These are phyloP conservation scores for Tylochromis polylepis DNA, from an alignment of 2,113 vertebrate species.

Conservation along the genomic window DNA sequence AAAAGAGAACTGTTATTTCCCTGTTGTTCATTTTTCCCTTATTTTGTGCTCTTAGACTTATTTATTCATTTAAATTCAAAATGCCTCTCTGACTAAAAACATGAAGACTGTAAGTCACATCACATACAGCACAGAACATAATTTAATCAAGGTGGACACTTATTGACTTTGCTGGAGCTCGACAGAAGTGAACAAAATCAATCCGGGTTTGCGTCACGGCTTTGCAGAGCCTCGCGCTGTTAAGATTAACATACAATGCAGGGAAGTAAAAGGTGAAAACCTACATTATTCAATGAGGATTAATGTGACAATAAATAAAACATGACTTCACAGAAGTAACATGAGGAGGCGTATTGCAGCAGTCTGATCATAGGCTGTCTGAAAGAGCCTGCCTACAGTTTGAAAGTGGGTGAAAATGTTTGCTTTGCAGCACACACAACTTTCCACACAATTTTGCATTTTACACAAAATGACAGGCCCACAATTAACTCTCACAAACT, in stretches of 20 bases:
- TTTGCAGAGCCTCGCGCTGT: neutral
- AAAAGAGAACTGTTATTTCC: neutral
- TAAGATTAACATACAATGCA: neutral
- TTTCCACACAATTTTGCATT: neutral
- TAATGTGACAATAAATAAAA: neutral
- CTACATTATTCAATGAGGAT: neutral
- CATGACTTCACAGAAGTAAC: neutral
- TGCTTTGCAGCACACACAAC: neutral
- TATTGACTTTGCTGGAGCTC: constrained; percentile 22
- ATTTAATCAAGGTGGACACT: constrained; percentile 17
- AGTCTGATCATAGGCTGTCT: neutral
- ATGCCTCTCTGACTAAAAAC: neutral
- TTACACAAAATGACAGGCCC: neutral
- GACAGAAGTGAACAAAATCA: constrained; percentile 21
- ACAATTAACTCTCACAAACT: neutral
- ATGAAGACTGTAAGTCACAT: neutral
- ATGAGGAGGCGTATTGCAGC: neutral
- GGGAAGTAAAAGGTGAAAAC: neutral
- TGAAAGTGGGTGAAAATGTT: neutral
- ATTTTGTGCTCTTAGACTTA: neutral
- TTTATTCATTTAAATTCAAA: neutral
- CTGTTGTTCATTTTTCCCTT: neutral
- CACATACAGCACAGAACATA: neutral
- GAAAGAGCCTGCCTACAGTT: neutral
- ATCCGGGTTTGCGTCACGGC: constrained; percentile 20